Conservation (phyloP, 1,140 invertebrate genomes). For the Panagrolaimus sp. region DNA sequence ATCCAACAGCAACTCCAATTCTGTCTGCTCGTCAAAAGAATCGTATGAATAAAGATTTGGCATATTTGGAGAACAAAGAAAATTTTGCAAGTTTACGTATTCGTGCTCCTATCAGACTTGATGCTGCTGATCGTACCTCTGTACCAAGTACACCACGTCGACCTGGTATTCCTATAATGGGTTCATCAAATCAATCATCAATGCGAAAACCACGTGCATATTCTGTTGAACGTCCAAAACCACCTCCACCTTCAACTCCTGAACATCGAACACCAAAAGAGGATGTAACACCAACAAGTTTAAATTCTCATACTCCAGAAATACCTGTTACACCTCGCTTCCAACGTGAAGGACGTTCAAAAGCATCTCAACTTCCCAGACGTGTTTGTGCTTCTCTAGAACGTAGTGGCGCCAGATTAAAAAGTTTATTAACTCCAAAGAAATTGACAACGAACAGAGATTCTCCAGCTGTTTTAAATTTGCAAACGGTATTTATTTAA, state of each 20-base stretch:
- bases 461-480: conserved; percentile 32
- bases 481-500: conserved; percentile 21
- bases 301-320: background rate
- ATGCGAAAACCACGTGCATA: background rate
- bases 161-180: conserved; percentile 9
- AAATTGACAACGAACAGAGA: conserved; percentile 24
- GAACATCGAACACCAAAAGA: background rate
- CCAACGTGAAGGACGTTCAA: conserved; percentile 29
- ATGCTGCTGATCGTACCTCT: background rate
- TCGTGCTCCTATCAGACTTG: background rate
- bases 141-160: background rate
- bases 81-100: conserved; percentile 7
- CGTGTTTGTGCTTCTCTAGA: conserved; percentile 45
- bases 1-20: background rate
- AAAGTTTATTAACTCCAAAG: conserved; percentile 34
- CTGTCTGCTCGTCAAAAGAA: conserved; percentile 7
- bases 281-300: background rate
- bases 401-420: conserved; percentile 37
- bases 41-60: background rate
- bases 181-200: background rate
- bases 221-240: background rate
- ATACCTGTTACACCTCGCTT: background rate
- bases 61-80: background rate
- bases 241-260: background rate
- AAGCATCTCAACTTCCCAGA: conserved; percentile 33